These are phyloP conservation scores for Melinopterus prodromus DNA, from an alignment of 2,888 invertebrate species.

Conservation along the genomic window DNA sequence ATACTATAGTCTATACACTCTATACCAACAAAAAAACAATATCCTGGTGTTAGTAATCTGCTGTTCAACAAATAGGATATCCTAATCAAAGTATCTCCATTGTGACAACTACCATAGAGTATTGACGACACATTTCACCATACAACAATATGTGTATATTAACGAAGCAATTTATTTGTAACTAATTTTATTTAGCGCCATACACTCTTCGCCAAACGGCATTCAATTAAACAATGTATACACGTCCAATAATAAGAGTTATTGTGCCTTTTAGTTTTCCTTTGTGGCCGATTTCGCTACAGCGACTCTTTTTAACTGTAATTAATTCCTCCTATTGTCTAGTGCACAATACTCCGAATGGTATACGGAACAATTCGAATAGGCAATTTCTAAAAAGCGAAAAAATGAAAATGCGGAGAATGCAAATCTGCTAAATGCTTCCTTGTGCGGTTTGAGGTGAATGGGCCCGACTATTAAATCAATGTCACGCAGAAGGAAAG, in stretches of 20 bases:
- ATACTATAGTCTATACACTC: too few relatives aligned
- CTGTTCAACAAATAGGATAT: too few relatives aligned
- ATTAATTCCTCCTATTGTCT: constrained; percentile 4
- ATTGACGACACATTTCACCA: neutral
- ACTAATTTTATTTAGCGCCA: neutral
- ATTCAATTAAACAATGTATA: neutral
- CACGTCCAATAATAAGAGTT: neutral
- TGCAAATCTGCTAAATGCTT: neutral
- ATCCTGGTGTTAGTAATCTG: too few relatives aligned
- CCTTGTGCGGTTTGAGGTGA: neutral
- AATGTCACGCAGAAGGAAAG: neutral
- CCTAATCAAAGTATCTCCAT: neutral
- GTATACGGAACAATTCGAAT: neutral
- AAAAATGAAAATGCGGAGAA: neutral
- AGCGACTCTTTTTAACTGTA: neutral
- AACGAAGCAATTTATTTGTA: neutral
- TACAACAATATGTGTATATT: neutral
- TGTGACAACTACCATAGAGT: neutral
- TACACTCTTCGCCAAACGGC: neutral
- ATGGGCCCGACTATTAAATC: neutral
- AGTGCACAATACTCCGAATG: neutral
- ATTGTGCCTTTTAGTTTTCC: neutral
- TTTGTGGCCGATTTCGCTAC: neutral
- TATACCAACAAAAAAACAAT: too few relatives aligned
- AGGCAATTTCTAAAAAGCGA: neutral